These are phyloP conservation scores for Sturnus vulgaris DNA, from an alignment of 2,113 vertebrate species.

Conservation along the genomic window DNA sequence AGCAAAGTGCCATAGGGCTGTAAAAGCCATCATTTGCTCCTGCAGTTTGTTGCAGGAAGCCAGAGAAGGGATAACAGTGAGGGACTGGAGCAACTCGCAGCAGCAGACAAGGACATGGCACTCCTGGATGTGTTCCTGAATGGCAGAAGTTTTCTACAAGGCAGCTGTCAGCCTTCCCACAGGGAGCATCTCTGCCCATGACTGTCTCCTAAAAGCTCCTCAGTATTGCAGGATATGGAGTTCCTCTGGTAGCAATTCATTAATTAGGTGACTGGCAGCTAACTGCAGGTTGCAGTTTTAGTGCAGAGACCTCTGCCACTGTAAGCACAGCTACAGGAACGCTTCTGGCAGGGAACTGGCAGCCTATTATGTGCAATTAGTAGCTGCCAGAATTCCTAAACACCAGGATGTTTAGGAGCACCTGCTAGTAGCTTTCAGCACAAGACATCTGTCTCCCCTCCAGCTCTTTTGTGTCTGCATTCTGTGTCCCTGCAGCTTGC, in stretches of 20 bases:
- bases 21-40: not conserved
- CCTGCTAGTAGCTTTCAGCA: conserved; percentile 45
- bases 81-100: not conserved
- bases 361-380: not conserved
- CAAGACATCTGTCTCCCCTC: not conserved
- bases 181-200: not conserved
- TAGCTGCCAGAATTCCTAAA: not conserved
- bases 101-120: not conserved
- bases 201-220: not conserved
- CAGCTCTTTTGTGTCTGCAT: not conserved
- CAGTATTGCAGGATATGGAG: not conserved
- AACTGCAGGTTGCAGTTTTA: not conserved
- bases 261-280: not conserved
- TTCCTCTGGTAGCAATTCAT: not conserved
- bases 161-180: not conserved
- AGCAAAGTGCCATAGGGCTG: not conserved
- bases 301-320: not conserved
- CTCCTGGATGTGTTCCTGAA: not conserved
- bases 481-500: not conserved
- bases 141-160: not conserved
- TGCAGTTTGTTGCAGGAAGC: not conserved
- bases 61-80: not conserved
- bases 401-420: not conserved
- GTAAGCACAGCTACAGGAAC: not conserved
- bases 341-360: not conserved